Conservation (phyloP, 1,140 invertebrate genomes). For the Zaprionus africanus region DNA sequence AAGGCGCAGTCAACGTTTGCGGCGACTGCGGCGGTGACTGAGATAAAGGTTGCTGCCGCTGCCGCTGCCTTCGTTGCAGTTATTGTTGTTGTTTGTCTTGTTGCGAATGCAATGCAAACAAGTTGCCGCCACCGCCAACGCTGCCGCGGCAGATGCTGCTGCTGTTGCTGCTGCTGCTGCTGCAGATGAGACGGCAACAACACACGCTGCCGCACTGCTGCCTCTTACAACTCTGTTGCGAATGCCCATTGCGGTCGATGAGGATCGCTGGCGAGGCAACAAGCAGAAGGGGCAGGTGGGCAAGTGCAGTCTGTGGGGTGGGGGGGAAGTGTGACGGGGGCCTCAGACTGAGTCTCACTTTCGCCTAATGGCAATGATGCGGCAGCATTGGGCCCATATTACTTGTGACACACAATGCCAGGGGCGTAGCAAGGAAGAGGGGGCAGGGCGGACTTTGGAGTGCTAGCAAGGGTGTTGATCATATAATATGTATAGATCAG, state of each 20-base stretch:
- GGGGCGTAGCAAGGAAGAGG: not conserved
- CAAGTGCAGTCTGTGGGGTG: not conserved
- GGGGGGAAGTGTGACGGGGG: not conserved
- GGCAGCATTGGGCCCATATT: slow-evolving; percentile 55
- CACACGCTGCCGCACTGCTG: not conserved
- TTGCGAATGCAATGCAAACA: slow-evolving; percentile 50
- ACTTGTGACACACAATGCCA: slow-evolving; percentile 16
- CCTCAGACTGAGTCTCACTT: slow-evolving; percentile 43
- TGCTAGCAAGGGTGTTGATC: no score
- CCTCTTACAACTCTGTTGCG: slow-evolving; percentile 16
- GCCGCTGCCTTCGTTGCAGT: not conserved
- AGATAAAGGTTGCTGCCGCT: slow-evolving; percentile 12
- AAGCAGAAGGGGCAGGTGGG: not conserved
- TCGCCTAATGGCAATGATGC: slow-evolving; percentile 57
- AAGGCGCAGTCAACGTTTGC: slow-evolving; percentile 44
- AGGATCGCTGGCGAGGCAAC: not conserved
- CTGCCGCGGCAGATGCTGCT: slow-evolving; percentile 19
- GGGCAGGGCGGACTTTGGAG: not conserved
- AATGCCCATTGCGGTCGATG: slow-evolving; percentile 1
- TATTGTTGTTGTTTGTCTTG: slow-evolving; percentile 23
- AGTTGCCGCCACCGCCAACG: slow-evolving; percentile 26
- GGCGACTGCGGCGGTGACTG: slow-evolving; percentile 13
- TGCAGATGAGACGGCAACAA: slow-evolving; percentile 30
- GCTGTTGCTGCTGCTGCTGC: slow-evolving; percentile 13
- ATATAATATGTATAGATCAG: no score